phyloP scores from a whole-genome alignment of 2,113 vertebrate genomes.

The Manacus vitellinus region DNA sequence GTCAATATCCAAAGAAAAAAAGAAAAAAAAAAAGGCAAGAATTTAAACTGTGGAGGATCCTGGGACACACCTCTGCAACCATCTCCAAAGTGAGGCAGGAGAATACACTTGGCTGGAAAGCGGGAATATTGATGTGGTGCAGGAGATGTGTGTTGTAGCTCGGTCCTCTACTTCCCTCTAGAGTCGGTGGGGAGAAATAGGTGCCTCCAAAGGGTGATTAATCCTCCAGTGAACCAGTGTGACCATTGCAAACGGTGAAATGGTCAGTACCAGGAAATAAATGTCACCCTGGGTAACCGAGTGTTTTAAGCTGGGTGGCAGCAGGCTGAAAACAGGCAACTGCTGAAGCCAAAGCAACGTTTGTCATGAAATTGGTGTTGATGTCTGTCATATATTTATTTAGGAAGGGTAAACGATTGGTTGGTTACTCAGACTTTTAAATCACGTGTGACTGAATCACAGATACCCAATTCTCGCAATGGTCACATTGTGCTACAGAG shows the following conservation, averaged over 20 bases:
- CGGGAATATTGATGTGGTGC: not conserved
- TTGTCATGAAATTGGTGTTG: not conserved
- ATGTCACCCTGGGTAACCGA: not conserved
- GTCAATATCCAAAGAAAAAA: not conserved
- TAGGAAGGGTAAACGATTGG: not conserved
- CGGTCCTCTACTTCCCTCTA: conserved; percentile 43
- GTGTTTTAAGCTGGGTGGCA: not conserved
- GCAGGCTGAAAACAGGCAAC: not conserved
- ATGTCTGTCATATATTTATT: rapidly evolving
- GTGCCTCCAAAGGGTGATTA: not conserved
- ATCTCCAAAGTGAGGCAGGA: not conserved
- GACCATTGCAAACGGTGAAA: not conserved
- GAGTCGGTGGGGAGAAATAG: conserved; percentile 8
- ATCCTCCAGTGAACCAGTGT: not conserved
- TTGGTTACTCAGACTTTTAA: not conserved
- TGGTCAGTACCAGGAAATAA: not conserved
- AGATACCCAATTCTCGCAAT: not conserved
- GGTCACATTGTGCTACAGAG: not conserved
- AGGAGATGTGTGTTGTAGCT: not conserved
- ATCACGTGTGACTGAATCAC: rapidly evolving
- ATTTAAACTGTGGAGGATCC: not conserved
- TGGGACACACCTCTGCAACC: not conserved
- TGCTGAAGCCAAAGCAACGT: not conserved
- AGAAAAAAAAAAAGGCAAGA: not conserved
- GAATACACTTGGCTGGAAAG: rapidly evolving